phyloP scores from a whole-genome alignment of 1,140 invertebrate genomes.

The Magallana gigas region DNA sequence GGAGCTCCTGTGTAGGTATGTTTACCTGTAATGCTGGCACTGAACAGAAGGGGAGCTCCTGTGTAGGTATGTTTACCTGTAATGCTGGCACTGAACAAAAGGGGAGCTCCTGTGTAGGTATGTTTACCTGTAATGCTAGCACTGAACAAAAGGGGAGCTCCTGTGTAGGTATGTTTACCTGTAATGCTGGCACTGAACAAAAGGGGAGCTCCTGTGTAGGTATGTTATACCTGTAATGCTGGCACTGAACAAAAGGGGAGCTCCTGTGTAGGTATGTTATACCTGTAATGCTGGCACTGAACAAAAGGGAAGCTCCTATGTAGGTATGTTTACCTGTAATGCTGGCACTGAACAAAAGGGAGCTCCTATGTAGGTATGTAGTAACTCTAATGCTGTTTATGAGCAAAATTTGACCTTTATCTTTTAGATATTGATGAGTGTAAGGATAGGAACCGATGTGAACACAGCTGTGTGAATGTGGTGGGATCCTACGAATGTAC shows the following conservation, averaged over 20 bases:
- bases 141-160: conserved; percentile 64
- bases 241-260: not conserved
- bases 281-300: not conserved
- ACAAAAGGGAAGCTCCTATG: not conserved
- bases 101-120: not conserved
- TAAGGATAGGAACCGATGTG: conserved; percentile 84
- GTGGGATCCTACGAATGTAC: conserved; percentile 71
- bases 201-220: not conserved
- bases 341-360: conserved; percentile 78
- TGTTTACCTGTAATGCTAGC: conserved; percentile 80
- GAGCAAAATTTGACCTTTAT: conserved; percentile 34
- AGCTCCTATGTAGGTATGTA: conserved; percentile 75
- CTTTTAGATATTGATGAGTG: conserved; percentile 83
- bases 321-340: conserved; percentile 74
- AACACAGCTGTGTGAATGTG: conserved; percentile 82
- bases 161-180: conserved; percentile 74
- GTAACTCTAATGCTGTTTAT: not conserved
- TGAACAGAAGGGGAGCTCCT: not conserved
- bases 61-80: not conserved
- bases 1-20: not conserved
- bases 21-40: not conserved
- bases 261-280: not conserved
- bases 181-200: not conserved
- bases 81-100: not conserved
- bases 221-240: conserved; percentile 45